A percentile compares a stretch with the other conserved stretches of the same genome.
phyloP scores from a whole-genome alignment of 2,113 vertebrate species.

The Asarcornis scutulata region DNA sequence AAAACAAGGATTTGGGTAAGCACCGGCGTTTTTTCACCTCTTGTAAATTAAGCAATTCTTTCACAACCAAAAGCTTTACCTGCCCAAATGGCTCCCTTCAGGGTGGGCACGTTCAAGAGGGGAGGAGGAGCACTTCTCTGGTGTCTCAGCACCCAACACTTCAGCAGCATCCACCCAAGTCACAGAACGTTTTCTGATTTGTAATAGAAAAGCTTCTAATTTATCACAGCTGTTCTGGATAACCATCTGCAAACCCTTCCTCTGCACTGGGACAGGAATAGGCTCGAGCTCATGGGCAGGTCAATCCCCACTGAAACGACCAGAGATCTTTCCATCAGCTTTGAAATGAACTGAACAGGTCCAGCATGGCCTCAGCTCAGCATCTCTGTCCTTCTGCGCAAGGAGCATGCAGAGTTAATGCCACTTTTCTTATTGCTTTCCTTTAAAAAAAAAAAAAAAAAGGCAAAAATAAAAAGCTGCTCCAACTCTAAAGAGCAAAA shows the following conservation, averaged over 20 bases:
- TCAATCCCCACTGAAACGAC: neutral
- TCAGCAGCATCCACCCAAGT: neutral
- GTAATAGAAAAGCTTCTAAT: neutral
- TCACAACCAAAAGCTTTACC: neutral
- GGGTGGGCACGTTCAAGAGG: accelerated
- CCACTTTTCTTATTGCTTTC: neutral
- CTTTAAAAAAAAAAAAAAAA: neutral
- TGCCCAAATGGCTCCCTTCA: accelerated
- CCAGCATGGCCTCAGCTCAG: neutral
- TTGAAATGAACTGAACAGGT: neutral
- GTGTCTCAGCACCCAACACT: neutral
- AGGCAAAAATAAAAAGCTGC: neutral
- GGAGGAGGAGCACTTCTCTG: neutral
- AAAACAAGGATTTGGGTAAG: neutral
- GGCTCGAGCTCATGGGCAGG: neutral
- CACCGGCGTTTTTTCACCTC: neutral
- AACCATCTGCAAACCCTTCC: neutral
- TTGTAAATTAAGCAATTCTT: neutral
- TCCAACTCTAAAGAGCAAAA: neutral
- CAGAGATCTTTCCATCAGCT: neutral
- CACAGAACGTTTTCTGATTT: neutral
- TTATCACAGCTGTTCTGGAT: neutral
- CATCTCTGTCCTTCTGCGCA: neutral
- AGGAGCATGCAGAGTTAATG: neutral
- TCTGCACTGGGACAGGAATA: neutral